Evolutionary conservation across 2,888 invertebrate species (phyloP).

Genomic region (Caenorhabditis sulstoni): DNA sequence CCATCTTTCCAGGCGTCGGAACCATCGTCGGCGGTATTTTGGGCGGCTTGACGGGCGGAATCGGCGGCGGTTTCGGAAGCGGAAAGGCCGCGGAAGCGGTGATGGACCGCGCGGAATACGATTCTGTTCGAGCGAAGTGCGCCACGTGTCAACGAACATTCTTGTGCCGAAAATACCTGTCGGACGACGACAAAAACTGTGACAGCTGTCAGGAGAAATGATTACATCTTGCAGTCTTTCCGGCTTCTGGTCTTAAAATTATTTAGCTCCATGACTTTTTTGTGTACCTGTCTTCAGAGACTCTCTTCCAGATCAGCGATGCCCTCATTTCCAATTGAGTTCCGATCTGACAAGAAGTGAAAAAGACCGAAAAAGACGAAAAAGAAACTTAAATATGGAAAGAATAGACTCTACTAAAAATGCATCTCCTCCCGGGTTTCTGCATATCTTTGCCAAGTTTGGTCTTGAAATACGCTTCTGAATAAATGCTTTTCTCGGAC

Average conservation of each 20-base stretch:
- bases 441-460: no score
- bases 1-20: constrained; percentile 44
- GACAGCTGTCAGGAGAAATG: neutral
- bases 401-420: no score
- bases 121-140: constrained; percentile 12
- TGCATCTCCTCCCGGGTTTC: no score
- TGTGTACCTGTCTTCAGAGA: no score
- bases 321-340: no score
- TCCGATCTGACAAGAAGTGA: no score
- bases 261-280: no score
- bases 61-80: constrained; percentile 30
- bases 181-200: neutral
- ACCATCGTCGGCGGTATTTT: constrained; percentile 44
- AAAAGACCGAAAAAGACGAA: no score
- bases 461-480: no score
- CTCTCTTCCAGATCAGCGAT: no score
- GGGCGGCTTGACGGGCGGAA: constrained; percentile 38
- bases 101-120: constrained; percentile 40
- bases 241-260: neutral
- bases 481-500: no score
- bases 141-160: constrained; percentile 20
- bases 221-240: neutral
- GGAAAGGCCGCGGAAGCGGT: constrained; percentile 38
- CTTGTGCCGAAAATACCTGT: constrained; percentile 25
- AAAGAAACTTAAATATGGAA: no score